Evolutionary conservation across 30 jellyfish, hydroid and myxozoan species (phyloP).

Genomic region (Phacellophora camtschatica): DNA sequence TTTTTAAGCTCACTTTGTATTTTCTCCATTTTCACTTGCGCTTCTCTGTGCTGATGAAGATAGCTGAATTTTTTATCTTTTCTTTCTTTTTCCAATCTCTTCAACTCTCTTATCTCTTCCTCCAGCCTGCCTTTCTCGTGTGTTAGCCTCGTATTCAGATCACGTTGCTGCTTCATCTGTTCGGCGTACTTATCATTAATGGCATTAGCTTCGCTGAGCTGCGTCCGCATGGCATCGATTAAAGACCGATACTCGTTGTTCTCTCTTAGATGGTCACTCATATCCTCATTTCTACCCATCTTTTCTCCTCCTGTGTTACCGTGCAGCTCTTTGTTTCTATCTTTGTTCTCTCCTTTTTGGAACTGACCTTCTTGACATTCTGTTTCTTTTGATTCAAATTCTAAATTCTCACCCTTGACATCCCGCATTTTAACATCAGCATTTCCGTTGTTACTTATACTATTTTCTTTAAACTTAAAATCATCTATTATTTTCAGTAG

Average conservation of each 20-base stretch:
- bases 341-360: not conserved
- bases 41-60: conserved; percentile 45
- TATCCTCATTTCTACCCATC: too few species aligned
- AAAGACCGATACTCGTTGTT: conserved; percentile 32
- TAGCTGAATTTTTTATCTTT: conserved; percentile 22
- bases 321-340: not conserved
- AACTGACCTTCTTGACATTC: not conserved
- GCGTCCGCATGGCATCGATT: conserved; percentile 34
- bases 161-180: conserved; percentile 21
- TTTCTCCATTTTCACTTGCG: conserved; percentile 29
- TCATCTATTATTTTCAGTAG: not conserved
- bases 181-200: conserved; percentile 27
- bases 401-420: not conserved
- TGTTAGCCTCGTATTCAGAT: not conserved
- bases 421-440: not conserved
- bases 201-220: conserved; percentile 36
- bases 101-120: not conserved
- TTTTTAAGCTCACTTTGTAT: conserved; percentile 23
- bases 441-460: not conserved
- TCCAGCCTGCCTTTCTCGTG: conserved; percentile 21
- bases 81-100: not conserved
- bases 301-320: not conserved
- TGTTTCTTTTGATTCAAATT: not conserved
- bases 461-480: not conserved
- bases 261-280: conserved; percentile 11